phyloP scores from a whole-genome alignment of 2,888 invertebrate genomes.

The Neoscelio sp. region DNA sequence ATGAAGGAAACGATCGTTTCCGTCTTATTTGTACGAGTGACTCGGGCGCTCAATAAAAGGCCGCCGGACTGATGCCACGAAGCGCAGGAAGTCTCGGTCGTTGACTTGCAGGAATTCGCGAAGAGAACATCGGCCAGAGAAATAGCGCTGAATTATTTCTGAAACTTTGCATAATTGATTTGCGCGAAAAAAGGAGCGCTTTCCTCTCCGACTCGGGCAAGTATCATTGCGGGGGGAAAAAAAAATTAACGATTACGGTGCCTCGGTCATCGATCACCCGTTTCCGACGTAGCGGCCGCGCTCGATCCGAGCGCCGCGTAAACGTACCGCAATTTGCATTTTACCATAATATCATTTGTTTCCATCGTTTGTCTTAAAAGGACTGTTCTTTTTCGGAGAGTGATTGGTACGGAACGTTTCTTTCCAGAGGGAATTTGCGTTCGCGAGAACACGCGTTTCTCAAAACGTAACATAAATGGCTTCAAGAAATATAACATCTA shows the following conservation, averaged over 20 bases:
- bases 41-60: slow-evolving; percentile 50
- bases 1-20: slow-evolving; percentile 27
- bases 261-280: slow-evolving; percentile 57
- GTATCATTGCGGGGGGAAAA: slow-evolving; percentile 38
- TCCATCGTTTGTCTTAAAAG: slow-evolving; percentile 55
- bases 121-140: slow-evolving; percentile 52
- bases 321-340: slow-evolving; percentile 54
- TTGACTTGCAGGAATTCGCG: slow-evolving; percentile 68
- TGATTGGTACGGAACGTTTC: slow-evolving; percentile 14
- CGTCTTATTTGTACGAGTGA: slow-evolving; percentile 30
- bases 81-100: slow-evolving; percentile 68
- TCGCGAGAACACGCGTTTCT: no score
- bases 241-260: slow-evolving; percentile 55
- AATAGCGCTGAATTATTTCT: slow-evolving; percentile 55
- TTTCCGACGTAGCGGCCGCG: slow-evolving; percentile 51
- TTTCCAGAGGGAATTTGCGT: no score
- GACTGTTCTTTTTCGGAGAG: slow-evolving; percentile 28
- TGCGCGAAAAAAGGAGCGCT: slow-evolving; percentile 17
- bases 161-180: slow-evolving; percentile 63
- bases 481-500: no score
- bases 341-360: slow-evolving; percentile 62
- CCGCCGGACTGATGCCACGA: slow-evolving; percentile 33
- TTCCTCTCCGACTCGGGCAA: slow-evolving; percentile 13
- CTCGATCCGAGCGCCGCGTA: slow-evolving; percentile 36
- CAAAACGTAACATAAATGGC: no score